phyloP scores from a whole-genome alignment of 2,797 vertebrate genomes.

The Poeciliopsis infans region DNA sequence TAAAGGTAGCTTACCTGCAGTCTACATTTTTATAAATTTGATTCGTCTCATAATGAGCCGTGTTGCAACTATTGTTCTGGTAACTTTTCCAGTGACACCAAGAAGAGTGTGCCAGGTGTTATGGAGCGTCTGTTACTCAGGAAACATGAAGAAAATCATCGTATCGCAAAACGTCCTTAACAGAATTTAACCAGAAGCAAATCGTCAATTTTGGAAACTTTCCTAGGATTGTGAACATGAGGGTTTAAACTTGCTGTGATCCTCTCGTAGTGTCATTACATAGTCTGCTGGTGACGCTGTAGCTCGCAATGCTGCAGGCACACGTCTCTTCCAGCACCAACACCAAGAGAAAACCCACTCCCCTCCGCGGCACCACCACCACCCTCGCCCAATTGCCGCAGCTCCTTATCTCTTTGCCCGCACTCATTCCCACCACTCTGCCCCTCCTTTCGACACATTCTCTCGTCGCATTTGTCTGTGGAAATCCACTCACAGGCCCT shows the following conservation, averaged over 20 bases:
- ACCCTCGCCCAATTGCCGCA: slow-evolving; percentile 67
- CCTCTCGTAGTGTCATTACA: slow-evolving; percentile 10
- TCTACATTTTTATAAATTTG: slow-evolving; percentile 5
- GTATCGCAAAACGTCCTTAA: slow-evolving; percentile 36
- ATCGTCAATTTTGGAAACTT: not conserved
- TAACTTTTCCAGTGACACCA: slow-evolving; percentile 5
- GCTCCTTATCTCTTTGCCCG: slow-evolving; percentile 77
- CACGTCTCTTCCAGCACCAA: slow-evolving; percentile 54
- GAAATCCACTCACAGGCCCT: slow-evolving; percentile 15
- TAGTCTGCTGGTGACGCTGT: slow-evolving; percentile 39
- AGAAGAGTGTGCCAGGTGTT: slow-evolving; percentile 40
- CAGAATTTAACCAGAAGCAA: slow-evolving; percentile 26
- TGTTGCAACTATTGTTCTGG: slow-evolving; percentile 30
- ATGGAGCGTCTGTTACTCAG: slow-evolving; percentile 19
- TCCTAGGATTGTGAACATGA: not conserved
- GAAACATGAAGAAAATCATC: slow-evolving; percentile 11
- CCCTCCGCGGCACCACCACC: slow-evolving; percentile 6
- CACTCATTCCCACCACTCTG: slow-evolving; percentile 57
- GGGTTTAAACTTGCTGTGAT: slow-evolving; percentile 46
- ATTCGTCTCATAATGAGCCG: slow-evolving; percentile 48
- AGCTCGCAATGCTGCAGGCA: slow-evolving; percentile 61
- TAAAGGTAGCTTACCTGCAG: not conserved
- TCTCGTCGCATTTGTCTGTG: slow-evolving; percentile 21
- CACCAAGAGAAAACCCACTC: slow-evolving; percentile 42
- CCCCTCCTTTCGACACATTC: slow-evolving; percentile 44